Percentiles rank a stretch among this genome's conserved stretches.
Evolutionary conservation across 2,797 vertebrate genomes (phyloP).

Genomic region (Helarctos malayanus): DNA sequence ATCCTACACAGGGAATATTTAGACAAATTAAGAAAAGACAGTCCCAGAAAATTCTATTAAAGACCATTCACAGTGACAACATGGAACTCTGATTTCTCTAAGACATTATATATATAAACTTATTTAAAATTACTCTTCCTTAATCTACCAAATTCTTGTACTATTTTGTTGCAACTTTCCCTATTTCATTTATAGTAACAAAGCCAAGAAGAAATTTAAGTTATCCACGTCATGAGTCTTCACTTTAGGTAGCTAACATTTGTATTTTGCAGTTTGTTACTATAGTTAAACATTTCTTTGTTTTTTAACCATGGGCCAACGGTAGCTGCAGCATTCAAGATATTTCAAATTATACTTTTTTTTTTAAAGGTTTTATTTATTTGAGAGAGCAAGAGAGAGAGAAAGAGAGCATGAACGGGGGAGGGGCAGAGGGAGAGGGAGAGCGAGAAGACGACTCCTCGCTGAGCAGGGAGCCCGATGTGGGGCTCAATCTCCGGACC

Average conservation of each 20-base stretch:
- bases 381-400: background rate
- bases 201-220: background rate
- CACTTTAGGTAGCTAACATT: background rate
- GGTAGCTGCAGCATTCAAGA: background rate
- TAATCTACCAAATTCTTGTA: background rate
- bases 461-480: background rate
- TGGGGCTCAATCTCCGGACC: background rate
- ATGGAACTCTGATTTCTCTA: background rate
- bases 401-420: background rate
- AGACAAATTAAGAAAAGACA: conserved; percentile 40
- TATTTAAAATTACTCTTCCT: conserved; percentile 47
- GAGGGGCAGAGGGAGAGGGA: background rate
- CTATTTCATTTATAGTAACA: background rate
- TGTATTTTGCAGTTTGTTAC: conserved; percentile 23
- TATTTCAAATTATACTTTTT: background rate
- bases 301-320: background rate
- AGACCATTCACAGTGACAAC: background rate
- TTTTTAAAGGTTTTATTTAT: background rate
- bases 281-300: background rate
- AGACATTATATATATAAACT: background rate
- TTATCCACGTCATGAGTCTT: background rate
- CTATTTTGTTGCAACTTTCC: conserved; percentile 3
- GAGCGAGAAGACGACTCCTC: background rate
- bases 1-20: background rate
- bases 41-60: conserved; percentile 14